Evolutionary conservation across 2,888 invertebrate genomes (phyloP).

Genomic region (Ctena decussata): DNA sequence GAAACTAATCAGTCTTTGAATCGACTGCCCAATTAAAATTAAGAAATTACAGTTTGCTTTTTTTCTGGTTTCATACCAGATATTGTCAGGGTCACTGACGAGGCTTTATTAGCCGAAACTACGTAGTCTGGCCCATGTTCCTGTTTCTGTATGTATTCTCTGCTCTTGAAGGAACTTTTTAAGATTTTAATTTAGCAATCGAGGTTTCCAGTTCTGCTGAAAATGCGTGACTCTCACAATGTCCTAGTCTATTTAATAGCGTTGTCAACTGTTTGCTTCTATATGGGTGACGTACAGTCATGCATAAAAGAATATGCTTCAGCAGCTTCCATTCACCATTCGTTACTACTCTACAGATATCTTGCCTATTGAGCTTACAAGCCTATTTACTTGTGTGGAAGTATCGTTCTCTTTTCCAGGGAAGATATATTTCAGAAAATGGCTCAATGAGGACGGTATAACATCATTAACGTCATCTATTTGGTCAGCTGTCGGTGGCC

Average conservation of each 20-base stretch:
- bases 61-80: no score
- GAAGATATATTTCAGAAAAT: conserved; percentile 23
- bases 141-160: no score
- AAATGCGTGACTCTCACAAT: conserved; percentile 58
- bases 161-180: no score
- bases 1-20: no score
- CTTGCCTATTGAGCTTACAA: conserved; percentile 23
- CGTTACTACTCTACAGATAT: conserved; percentile 57
- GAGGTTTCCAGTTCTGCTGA: conserved; percentile 59
- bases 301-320: conserved; percentile 50
- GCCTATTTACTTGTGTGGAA: no score
- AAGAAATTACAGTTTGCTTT: no score
- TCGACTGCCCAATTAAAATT: no score
- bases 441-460: neutral
- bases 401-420: conserved; percentile 20
- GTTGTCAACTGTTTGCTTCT: neutral
- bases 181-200: conserved; percentile 51
- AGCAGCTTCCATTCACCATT: conserved; percentile 54
- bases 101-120: no score
- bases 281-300: conserved; percentile 51
- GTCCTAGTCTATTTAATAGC: conserved; percentile 57
- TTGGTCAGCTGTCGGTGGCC: conserved; percentile 40
- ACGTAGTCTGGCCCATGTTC: no score
- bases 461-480: neutral
- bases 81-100: no score